phyloP scores from a whole-genome alignment of 2,797 vertebrate species.

The Oreochromis grahami region DNA sequence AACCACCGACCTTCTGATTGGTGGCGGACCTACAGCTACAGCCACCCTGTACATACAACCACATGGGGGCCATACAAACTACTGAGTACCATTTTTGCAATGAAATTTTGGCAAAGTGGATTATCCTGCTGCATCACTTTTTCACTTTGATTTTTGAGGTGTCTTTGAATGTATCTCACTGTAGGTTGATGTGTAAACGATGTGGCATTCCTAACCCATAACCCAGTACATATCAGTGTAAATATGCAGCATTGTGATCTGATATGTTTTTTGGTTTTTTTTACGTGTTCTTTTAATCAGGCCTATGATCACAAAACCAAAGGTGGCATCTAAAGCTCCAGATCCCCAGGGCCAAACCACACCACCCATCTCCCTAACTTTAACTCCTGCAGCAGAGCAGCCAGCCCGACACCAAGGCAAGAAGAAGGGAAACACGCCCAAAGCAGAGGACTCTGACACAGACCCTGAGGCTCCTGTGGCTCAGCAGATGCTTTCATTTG shows the following conservation, averaged over 20 bases:
- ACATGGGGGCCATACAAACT: not conserved
- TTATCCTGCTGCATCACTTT: not conserved
- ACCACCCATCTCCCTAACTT: conserved; percentile 51
- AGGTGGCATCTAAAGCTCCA: conserved; percentile 43
- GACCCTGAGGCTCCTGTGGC: conserved; percentile 87
- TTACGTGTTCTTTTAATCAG: conserved; percentile 48
- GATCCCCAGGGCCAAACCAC: conserved; percentile 51
- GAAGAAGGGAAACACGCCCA: conserved; percentile 59
- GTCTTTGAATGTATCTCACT: not conserved
- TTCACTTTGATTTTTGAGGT: not conserved
- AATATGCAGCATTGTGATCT: not conserved
- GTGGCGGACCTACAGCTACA: too few species aligned
- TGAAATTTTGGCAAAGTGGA: not conserved
- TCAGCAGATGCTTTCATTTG: conserved; percentile 93
- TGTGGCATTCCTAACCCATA: not conserved
- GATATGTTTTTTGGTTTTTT: not conserved
- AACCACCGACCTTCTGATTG: too few species aligned
- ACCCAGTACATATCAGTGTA: not conserved
- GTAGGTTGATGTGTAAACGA: not conserved
- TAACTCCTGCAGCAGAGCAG: conserved; percentile 39
- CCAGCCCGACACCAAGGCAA: conserved; percentile 36
- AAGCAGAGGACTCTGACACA: conserved; percentile 80
- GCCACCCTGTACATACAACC: not conserved
- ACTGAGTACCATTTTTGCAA: not conserved
- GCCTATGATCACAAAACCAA: conserved; percentile 64